Evolutionary conservation across 2,113 vertebrate species (phyloP).

Genomic region (Ellobius talpinus): DNA sequence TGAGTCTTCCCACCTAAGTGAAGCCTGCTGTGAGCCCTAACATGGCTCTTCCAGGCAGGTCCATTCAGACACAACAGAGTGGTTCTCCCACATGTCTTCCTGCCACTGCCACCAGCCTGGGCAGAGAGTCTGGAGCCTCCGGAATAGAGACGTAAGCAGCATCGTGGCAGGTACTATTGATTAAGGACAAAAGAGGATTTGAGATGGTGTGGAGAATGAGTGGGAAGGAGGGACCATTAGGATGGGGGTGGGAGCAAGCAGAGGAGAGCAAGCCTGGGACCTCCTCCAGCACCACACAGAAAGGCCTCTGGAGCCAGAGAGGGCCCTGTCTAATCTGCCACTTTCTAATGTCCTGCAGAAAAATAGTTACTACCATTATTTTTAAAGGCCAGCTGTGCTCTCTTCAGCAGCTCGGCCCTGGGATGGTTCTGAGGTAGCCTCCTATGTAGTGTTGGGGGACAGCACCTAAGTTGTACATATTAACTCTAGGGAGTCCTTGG

Average conservation of each 20-base stretch:
- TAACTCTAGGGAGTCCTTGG: background rate
- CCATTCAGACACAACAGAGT: background rate
- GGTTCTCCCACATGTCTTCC: background rate
- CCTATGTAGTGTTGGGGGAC: background rate
- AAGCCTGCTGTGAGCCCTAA: background rate
- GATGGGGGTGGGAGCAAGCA: background rate
- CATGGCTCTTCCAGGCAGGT: background rate
- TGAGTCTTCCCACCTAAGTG: background rate
- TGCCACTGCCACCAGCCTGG: background rate
- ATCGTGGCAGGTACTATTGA: slow-evolving; percentile 12
- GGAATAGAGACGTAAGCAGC: background rate
- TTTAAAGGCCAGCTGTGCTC: background rate
- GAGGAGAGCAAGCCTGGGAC: background rate
- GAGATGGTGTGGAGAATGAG: background rate
- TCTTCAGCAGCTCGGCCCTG: background rate
- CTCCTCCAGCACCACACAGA: background rate
- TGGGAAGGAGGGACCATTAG: fast-evolving
- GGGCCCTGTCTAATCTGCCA: background rate
- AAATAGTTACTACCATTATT: background rate
- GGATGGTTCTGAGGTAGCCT: background rate
- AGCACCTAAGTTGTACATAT: background rate
- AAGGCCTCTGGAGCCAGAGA: background rate
- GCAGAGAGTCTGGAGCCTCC: background rate
- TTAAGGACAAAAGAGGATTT: slow-evolving; percentile 21
- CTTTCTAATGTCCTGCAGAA: slow-evolving; percentile 31